A percentile compares a stretch with the other conserved stretches of the same genome.
phyloP scores from a whole-genome alignment of 1,140 invertebrate species.

The Listronotus bonariensis region DNA sequence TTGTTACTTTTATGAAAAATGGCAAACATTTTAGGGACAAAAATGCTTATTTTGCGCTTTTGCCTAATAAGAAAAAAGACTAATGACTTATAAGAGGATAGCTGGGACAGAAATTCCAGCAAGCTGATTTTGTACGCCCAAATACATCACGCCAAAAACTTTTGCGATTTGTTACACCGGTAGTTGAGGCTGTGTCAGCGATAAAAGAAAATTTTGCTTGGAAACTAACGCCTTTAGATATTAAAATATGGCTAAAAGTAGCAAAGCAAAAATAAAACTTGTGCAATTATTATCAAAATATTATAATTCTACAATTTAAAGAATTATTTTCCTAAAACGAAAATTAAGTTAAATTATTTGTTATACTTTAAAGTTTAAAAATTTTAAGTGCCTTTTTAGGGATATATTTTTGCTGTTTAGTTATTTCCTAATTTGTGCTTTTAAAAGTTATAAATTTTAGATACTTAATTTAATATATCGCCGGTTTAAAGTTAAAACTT shows the following conservation, averaged over 20 bases:
- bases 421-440: no score
- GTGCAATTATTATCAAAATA: no score
- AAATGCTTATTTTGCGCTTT: constrained; percentile 32
- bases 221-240: constrained; percentile 24
- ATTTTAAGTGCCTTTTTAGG: no score
- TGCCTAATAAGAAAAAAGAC: constrained; percentile 34
- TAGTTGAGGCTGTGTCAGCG: constrained; percentile 34
- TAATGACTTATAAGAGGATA: constrained; percentile 31
- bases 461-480: no score
- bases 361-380: no score
- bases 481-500: no score
- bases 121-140: constrained; percentile 29
- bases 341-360: no score
- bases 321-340: no score
- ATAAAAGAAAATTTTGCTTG: constrained; percentile 33
- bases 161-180: constrained; percentile 35
- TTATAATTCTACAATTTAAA: no score
- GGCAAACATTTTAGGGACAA: constrained; percentile 9
- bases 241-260: constrained; percentile 20
- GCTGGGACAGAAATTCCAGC: constrained; percentile 29
- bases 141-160: constrained; percentile 32
- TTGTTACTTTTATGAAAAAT: constrained; percentile 23
- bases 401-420: no score
- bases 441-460: no score
- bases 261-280: background rate